A percentile compares a stretch with the other conserved stretches of the same genome.
These are phyloP conservation scores for Heliconius hermathena DNA, from an alignment of 1,140 invertebrate genomes.

Conservation along the genomic window DNA sequence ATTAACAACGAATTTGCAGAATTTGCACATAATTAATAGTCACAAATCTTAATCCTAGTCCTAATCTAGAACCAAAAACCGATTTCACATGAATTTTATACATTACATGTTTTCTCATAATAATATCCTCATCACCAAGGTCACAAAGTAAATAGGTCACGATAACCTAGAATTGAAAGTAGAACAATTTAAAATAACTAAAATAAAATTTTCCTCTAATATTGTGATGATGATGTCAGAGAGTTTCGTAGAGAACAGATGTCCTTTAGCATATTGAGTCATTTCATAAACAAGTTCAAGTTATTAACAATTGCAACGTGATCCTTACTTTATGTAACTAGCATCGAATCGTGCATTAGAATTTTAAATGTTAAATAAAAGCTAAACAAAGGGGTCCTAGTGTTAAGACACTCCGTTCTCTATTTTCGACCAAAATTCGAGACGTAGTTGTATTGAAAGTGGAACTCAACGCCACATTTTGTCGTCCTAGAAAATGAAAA, in stretches of 20 bases:
- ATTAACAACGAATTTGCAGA: no score
- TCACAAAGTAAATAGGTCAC: conserved; percentile 22
- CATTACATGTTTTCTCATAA: not conserved
- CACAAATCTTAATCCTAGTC: no score
- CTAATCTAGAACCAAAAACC: not conserved
- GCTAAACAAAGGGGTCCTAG: no score
- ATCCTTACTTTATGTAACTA: not conserved
- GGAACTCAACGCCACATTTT: no score
- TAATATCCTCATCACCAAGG: conserved; percentile 28
- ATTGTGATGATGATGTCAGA: conserved; percentile 31
- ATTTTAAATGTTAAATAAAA: not conserved
- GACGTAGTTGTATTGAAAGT: no score
- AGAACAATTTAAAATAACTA: conserved; percentile 23
- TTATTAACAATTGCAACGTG: conserved; percentile 10
- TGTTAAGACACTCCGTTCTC: no score
- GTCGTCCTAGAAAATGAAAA: no score
- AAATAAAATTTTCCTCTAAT: conserved; percentile 32
- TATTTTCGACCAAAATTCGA: no score
- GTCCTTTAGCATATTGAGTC: conserved; percentile 32
- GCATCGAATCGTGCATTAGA: not conserved
- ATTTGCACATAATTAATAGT: no score
- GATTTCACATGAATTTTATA: not conserved
- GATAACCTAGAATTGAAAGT: conserved; percentile 30
- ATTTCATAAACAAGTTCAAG: conserved; percentile 21
- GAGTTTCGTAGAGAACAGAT: conserved; percentile 34